phyloP scores from a whole-genome alignment of 2,113 vertebrate species.

The Sterna hirundo region DNA sequence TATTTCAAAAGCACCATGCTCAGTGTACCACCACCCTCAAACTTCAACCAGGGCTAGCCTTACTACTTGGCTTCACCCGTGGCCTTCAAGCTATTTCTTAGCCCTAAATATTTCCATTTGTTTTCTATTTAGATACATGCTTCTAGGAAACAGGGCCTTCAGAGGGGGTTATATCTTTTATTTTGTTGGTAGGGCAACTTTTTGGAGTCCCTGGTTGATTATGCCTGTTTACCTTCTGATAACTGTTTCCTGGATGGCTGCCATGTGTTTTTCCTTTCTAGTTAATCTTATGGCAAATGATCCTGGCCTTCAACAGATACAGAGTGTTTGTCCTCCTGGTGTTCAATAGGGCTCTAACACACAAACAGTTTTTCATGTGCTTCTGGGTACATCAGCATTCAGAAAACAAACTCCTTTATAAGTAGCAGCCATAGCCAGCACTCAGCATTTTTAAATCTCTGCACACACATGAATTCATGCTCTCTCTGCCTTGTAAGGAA shows the following conservation, averaged over 20 bases:
- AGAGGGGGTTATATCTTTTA: background rate
- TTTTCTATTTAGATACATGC: background rate
- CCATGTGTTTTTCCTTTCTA: conserved; percentile 29
- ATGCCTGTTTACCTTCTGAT: conserved; percentile 39
- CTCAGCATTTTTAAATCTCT: background rate
- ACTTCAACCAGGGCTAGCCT: background rate
- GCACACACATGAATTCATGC: background rate
- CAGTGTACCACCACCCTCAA: background rate
- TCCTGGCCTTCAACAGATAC: conserved; percentile 31
- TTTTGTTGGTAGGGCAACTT: conserved; percentile 9
- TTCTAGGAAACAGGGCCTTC: conserved; percentile 15
- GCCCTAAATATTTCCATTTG: background rate
- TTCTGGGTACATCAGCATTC: background rate
- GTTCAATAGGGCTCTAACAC: background rate
- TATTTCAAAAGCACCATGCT: background rate
- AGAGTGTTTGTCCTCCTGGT: conserved; percentile 5
- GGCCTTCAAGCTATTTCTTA: background rate
- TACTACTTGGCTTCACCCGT: background rate
- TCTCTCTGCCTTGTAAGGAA: background rate
- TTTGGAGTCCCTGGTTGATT: background rate
- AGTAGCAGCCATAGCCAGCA: background rate
- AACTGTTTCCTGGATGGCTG: conserved; percentile 39
- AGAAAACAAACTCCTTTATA: background rate
- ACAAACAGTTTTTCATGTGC: conserved; percentile 19
- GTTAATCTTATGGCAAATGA: conserved; percentile 35